phyloP scores from a whole-genome alignment of 2,888 invertebrate species.

The Hirtodrosophila histrioides region DNA sequence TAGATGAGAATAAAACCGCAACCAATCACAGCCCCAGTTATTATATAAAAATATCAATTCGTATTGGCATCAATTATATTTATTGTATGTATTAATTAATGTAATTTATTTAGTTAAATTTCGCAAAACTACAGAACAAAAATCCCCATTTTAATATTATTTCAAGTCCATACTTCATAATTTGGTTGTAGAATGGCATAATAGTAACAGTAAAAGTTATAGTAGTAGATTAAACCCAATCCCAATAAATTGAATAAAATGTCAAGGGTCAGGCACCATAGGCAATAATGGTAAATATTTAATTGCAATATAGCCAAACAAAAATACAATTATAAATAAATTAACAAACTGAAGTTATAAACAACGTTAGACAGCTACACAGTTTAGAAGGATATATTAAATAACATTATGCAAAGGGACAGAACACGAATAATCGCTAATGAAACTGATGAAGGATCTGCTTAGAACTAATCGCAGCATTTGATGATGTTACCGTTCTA shows the following conservation, averaged over 20 bases:
- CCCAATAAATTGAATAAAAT: constrained; percentile 14
- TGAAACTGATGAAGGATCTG: constrained; percentile 16
- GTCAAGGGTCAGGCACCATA: constrained; percentile 32
- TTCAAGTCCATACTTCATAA: constrained; percentile 50
- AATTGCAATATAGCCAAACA: constrained; percentile 33
- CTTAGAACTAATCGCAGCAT: constrained; percentile 45
- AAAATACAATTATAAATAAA: constrained; percentile 11
- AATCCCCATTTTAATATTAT: constrained; percentile 34
- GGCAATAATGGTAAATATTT: constrained; percentile 15
- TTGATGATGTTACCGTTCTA: constrained; percentile 30
- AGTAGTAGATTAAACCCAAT: constrained; percentile 14
- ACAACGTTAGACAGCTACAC: constrained; percentile 5
- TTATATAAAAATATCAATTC: constrained; percentile 25
- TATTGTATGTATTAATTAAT: constrained; percentile 75
- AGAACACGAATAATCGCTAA: background rate
- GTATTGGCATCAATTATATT: constrained; percentile 60
- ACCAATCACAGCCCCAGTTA: constrained; percentile 57
- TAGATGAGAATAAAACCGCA: constrained; percentile 28
- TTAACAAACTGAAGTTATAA: constrained; percentile 17
- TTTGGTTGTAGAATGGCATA: constrained; percentile 60
- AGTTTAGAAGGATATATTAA: background rate
- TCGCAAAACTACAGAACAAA: constrained; percentile 18
- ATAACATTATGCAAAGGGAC: constrained; percentile 1
- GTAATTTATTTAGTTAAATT: constrained; percentile 58
- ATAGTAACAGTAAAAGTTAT: constrained; percentile 18